These are phyloP conservation scores for Lasioglossum oenotherae DNA, from an alignment of 2,888 invertebrate genomes.

Conservation along the genomic window DNA sequence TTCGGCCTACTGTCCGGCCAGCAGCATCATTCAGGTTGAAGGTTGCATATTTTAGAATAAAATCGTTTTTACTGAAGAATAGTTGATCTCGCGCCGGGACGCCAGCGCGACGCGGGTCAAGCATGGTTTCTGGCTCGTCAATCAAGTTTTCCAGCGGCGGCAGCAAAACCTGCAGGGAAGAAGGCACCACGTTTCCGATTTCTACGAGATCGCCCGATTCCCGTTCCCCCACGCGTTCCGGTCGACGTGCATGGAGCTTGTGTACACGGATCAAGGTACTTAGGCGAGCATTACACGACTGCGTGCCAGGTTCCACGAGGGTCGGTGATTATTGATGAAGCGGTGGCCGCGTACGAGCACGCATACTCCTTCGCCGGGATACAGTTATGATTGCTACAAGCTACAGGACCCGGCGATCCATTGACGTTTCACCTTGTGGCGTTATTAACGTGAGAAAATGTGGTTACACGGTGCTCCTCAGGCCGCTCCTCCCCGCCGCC, in stretches of 20 bases:
- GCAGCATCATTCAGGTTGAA: background rate
- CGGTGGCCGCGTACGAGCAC: conserved; percentile 49
- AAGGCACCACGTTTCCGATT: conserved; percentile 58
- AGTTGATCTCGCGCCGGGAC: background rate
- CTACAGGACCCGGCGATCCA: conserved; percentile 52
- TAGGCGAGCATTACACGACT: conserved; percentile 58
- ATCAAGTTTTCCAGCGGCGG: background rate
- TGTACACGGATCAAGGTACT: conserved; percentile 54
- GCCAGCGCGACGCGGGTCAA: background rate
- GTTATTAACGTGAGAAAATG: conserved; percentile 77
- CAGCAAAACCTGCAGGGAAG: conserved; percentile 25
- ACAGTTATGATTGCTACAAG: conserved; percentile 78
- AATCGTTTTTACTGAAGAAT: background rate
- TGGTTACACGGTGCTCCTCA: conserved; percentile 40
- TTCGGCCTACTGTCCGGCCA: background rate
- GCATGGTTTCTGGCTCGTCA: background rate
- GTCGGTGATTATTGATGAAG: conserved; percentile 73
- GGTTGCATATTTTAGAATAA: background rate
- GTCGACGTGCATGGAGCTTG: conserved; percentile 25
- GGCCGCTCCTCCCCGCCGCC: conserved; percentile 12
- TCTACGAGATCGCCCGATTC: conserved; percentile 39
- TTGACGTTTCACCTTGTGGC: conserved; percentile 56
- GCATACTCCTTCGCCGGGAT: conserved; percentile 66
- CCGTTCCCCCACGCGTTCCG: conserved; percentile 19
- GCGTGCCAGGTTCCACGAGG: conserved; percentile 62